These are phyloP conservation scores for Meloe dianella DNA, from an alignment of 2,888 invertebrate species.

Conservation along the genomic window DNA sequence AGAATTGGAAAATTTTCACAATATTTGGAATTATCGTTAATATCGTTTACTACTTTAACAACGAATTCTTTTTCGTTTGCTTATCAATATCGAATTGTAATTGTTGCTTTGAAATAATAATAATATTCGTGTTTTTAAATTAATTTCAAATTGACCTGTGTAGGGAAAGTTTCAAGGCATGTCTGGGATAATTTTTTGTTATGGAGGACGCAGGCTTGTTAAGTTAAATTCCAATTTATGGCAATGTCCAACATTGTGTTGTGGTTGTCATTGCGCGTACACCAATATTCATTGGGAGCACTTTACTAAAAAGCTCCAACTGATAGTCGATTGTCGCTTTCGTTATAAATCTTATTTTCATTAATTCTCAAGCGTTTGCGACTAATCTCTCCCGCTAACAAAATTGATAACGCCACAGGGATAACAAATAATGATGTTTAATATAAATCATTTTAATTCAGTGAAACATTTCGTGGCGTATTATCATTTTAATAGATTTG, in stretches of 20 bases:
- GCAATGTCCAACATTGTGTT: not conserved
- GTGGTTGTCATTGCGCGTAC: not conserved
- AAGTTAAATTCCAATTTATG: not conserved
- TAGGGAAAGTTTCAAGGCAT: not conserved
- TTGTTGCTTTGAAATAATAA: not conserved
- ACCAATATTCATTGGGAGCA: not conserved
- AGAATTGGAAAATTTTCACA: not conserved
- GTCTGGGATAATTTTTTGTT: not conserved
- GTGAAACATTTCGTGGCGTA: not conserved
- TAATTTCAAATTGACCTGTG: not conserved
- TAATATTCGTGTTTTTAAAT: not conserved
- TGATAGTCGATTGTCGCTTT: not conserved
- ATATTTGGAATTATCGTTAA: not conserved
- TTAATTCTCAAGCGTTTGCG: not conserved
- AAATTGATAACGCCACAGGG: no score
- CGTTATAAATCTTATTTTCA: not conserved
- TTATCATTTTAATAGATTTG: not conserved
- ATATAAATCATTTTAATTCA: not conserved
- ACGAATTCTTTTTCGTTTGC: no score
- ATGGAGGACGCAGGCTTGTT: not conserved
- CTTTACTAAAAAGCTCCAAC: not conserved
- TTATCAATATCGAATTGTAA: not conserved
- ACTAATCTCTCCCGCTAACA: no score
- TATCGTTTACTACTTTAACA: no score
- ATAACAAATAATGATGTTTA: no score